These are phyloP conservation scores for Phrynosoma blainvillii DNA, from an alignment of 2,113 vertebrate genomes.

Conservation along the genomic window DNA sequence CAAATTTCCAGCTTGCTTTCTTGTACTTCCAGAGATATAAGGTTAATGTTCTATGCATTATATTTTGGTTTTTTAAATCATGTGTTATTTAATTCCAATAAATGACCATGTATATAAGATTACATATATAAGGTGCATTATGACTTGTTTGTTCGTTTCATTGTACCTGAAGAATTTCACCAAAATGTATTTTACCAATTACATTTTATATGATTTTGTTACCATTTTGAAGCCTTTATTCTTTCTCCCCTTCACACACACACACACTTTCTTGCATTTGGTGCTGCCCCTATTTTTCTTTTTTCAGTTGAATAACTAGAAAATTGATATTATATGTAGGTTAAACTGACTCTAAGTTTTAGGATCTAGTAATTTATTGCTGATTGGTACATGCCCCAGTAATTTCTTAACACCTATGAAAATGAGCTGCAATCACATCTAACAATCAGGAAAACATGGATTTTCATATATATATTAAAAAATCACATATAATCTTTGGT, in stretches of 20 bases:
- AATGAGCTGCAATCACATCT: not conserved
- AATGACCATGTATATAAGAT: not conserved
- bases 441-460: not conserved
- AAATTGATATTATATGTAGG: not conserved
- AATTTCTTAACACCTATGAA: not conserved
- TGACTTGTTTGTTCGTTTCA: not conserved
- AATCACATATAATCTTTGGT: not conserved
- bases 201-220: not conserved
- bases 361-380: not conserved
- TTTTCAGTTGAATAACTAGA: not conserved
- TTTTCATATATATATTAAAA: not conserved
- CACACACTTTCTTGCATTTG: not conserved
- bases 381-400: not conserved
- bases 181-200: not conserved
- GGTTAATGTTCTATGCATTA: not conserved
- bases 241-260: not conserved
- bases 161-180: not conserved
- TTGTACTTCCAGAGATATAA: not conserved
- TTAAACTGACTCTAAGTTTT: not conserved
- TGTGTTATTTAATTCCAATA: not conserved
- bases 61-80: not conserved
- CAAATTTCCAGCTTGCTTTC: not conserved
- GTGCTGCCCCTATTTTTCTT: not conserved
- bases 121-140: not conserved
- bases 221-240: not conserved